Evolutionary conservation across 2,888 invertebrate species (phyloP).

Genomic region (Rhamnusium bicolor): DNA sequence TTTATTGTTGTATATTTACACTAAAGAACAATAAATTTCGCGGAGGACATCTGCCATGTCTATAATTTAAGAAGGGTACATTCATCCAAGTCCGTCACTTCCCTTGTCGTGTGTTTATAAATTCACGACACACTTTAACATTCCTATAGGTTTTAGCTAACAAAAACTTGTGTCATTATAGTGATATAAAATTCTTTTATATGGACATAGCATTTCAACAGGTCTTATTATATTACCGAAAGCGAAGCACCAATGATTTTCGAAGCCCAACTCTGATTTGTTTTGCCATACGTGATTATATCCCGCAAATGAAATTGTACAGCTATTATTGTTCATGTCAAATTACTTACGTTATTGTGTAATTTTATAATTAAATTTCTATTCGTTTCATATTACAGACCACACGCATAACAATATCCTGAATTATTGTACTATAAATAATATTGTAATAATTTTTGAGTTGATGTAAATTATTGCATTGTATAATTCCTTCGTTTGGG

Average conservation of each 20-base stretch:
- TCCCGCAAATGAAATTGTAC: slow-evolving; percentile 34
- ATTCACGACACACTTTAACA: slow-evolving; percentile 65
- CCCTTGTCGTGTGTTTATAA: slow-evolving; percentile 61
- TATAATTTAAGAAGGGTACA: slow-evolving; percentile 56
- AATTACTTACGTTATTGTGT: slow-evolving; percentile 12
- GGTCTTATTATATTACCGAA: slow-evolving; percentile 59
- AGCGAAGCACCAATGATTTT: slow-evolving; percentile 54
- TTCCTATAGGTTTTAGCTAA: slow-evolving; percentile 60
- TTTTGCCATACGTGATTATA: slow-evolving; percentile 59
- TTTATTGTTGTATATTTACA: slow-evolving; percentile 56
- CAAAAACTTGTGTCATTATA: slow-evolving; percentile 68
- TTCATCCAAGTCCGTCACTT: slow-evolving; percentile 55
- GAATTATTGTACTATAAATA: neutral
- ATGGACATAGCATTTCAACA: slow-evolving; percentile 65
- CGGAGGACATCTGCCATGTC: slow-evolving; percentile 55
- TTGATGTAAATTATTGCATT: neutral
- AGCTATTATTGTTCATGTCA: slow-evolving; percentile 27
- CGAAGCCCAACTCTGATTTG: slow-evolving; percentile 62
- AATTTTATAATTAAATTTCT: slow-evolving; percentile 25
- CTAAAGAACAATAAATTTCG: slow-evolving; percentile 56
- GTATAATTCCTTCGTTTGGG: neutral
- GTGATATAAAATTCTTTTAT: slow-evolving; percentile 64
- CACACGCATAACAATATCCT: slow-evolving; percentile 4
- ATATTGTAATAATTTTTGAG: neutral
- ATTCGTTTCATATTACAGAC: slow-evolving; percentile 13